Base-by-base conservation (phyloP, 2,888 invertebrate species). In the Luffia ferchaultella region DNA sequence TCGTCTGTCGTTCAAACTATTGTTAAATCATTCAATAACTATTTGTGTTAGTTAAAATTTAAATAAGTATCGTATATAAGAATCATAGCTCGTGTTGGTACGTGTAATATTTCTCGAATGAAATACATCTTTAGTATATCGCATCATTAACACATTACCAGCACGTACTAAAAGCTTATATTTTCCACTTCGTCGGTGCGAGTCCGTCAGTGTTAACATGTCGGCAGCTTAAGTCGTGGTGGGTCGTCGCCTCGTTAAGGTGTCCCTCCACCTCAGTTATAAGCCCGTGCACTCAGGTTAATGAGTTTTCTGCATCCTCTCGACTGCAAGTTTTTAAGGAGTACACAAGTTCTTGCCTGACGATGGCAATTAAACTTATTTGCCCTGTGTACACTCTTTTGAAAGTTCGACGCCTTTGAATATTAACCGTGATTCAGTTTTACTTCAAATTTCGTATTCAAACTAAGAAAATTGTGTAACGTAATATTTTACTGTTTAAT, bases 301-400 rank as follows among this genome's bases (percentile, higher is more conserved):
- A 80, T 76, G 74, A 79, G 77, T 77, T 77, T 72, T 73, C 70
- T 71, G 70, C 76, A 70, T 75, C 69, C 65, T 66, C 62, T 53
- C 57, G 42, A 50, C 42, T 12, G 60, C 54, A 68, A 76, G 66
- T 76, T 79, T 75, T 71, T 70, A 72, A 76, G 76, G 76, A 49
- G 70, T 70, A 67, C 65, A 67, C 61, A 64, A 67, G 64, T 67
- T 65, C 65, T 63, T 68, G 65, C 68, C 49, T n/a, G 42, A 62
- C 62, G 68, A 63, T 62, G 62, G 71, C 73, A 73, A 77, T 79
- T 74, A 72, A 76, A 68, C 62, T 67, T 65, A 50, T 61, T 64
- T 62, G 61, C 59, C 57, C 61, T 58, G 40, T 41, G 30, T 30
- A 12, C 3, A 30, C 12, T 30, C 30, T n/a, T n/a, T n/a, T n/a